phyloP scores from a whole-genome alignment of 2,797 vertebrate species.

The Ctenopoma kingsleyae region DNA sequence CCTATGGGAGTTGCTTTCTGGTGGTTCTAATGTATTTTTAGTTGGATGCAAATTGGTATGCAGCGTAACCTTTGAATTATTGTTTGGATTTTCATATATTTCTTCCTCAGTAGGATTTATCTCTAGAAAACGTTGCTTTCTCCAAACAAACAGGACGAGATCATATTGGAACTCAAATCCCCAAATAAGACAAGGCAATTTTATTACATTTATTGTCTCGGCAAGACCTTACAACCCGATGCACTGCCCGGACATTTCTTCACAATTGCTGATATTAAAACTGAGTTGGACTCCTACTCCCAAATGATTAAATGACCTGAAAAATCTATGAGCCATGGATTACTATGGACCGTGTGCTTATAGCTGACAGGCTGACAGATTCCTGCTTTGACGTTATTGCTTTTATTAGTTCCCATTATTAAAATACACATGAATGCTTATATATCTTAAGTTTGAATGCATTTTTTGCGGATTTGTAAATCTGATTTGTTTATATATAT shows the following conservation, averaged over 20 bases:
- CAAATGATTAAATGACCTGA: slow-evolving; percentile 63
- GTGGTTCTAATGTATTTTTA: slow-evolving; percentile 44
- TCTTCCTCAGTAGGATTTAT: slow-evolving; percentile 19
- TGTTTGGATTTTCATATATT: slow-evolving; percentile 54
- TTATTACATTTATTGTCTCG: slow-evolving; percentile 47
- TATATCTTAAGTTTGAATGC: neutral
- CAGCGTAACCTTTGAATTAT: slow-evolving; percentile 41
- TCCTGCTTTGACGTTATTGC: slow-evolving; percentile 26
- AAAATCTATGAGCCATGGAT: slow-evolving; percentile 48
- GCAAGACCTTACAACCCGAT: slow-evolving; percentile 36
- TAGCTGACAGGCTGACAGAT: slow-evolving; percentile 26
- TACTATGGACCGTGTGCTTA: slow-evolving; percentile 30
- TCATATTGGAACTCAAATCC: slow-evolving; percentile 60
- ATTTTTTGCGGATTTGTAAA: slow-evolving; percentile 2
- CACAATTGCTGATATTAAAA: slow-evolving; percentile 58
- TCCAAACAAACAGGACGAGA: slow-evolving; percentile 41
- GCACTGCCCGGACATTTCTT: slow-evolving; percentile 38
- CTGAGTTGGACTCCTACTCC: slow-evolving; percentile 28
- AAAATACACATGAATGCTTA: neutral
- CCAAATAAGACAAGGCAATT: slow-evolving; percentile 52
- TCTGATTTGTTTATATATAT: neutral
- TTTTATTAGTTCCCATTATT: slow-evolving; percentile 19
- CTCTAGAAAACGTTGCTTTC: slow-evolving; percentile 45
- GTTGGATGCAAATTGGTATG: slow-evolving; percentile 36
- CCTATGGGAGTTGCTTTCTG: slow-evolving; percentile 63